A percentile compares a stretch with the other conserved stretches of the same genome.
These are phyloP conservation scores for cat (Felis catus) DNA, from an alignment of 2,113 vertebrate genomes.

Conservation along the genomic window F.catus_Fca126_mat1.0 CM031418.1:114742501-114743000, in stretches of 20 bases:
- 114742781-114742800: neutral
- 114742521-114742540: neutral
- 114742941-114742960: neutral
- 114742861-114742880: neutral
- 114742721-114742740: neutral
- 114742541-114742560: neutral
- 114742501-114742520: neutral
- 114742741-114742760: neutral
- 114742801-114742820: neutral
- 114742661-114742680: neutral
- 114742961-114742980: conserved; percentile 1
- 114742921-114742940: neutral
- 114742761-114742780: neutral
- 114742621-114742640: neutral
- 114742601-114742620: neutral
- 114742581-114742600: neutral
- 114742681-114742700: neutral
- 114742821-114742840: neutral
- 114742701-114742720: neutral
- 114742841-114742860: neutral
- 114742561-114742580: conserved; percentile 20
- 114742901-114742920: neutral
- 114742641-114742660: neutral
- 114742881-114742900: neutral
- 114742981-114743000: neutral